Evolutionary conservation across 2,888 invertebrate species (phyloP).

Genomic region (Drosophila quinaria): DNA sequence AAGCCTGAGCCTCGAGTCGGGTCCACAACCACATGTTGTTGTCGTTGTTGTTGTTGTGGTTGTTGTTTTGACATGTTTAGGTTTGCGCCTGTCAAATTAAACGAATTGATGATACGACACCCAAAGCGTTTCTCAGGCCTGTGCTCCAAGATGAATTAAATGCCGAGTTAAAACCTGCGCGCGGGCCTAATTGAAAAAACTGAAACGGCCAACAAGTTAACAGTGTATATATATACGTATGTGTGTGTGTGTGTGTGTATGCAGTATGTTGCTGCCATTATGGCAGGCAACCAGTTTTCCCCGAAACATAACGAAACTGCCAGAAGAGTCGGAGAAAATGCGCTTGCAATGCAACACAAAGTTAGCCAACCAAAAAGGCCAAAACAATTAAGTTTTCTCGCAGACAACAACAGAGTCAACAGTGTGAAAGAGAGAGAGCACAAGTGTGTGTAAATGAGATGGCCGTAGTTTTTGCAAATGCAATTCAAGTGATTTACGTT

Average conservation of each 20-base stretch:
- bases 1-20: constrained; percentile 37
- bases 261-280: constrained; percentile 68
- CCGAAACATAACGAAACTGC: constrained; percentile 74
- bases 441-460: background rate
- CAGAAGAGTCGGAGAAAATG: constrained; percentile 62
- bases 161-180: constrained; percentile 77
- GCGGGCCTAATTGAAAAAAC: constrained; percentile 80
- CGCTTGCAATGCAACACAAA: constrained; percentile 35
- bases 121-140: constrained; percentile 86
- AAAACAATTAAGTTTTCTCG: constrained; percentile 83
- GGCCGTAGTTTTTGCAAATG: constrained; percentile 43
- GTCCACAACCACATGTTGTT: constrained; percentile 70
- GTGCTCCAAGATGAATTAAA: constrained; percentile 73
- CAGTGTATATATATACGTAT: constrained; percentile 34
- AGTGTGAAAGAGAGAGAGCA: background rate
- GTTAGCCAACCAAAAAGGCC: constrained; percentile 77
- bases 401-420: constrained; percentile 5
- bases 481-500: constrained; percentile 39
- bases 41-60: constrained; percentile 57
- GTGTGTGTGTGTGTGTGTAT: constrained; percentile 23
- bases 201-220: constrained; percentile 68
- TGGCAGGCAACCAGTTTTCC: constrained; percentile 82
- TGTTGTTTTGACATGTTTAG: constrained; percentile 86
- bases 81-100: constrained; percentile 86
- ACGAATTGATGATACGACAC: constrained; percentile 86